A percentile compares a stretch with the other conserved stretches of the same genome.
These are phyloP conservation scores for Laodelphax striatellus DNA, from an alignment of 1,140 invertebrate genomes.

Conservation along the genomic window DNA sequence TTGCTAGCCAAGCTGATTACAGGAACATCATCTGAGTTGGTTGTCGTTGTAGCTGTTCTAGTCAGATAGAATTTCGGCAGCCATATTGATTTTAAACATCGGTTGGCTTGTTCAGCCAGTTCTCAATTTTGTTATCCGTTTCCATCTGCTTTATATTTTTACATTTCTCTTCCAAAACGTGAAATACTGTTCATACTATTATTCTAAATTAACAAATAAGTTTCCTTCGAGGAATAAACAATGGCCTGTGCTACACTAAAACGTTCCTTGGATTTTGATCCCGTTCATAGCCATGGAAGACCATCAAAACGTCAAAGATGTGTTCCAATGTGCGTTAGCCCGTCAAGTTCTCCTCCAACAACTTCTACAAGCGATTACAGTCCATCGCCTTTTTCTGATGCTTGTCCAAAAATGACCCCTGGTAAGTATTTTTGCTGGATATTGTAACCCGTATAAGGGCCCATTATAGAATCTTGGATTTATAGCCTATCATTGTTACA, in stretches of 20 bases:
- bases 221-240: background rate
- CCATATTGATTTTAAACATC: background rate
- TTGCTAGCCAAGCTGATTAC: too few relatives aligned
- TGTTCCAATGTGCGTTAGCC: slow-evolving; percentile 64
- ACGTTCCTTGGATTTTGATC: slow-evolving; percentile 86
- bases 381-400: slow-evolving; percentile 64
- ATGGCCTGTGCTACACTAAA: slow-evolving; percentile 96
- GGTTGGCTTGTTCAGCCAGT: background rate
- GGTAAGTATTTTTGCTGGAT: slow-evolving; percentile 39
- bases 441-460: too few relatives aligned
- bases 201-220: background rate
- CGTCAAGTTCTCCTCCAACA: slow-evolving; percentile 46
- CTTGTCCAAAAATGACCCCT: slow-evolving; percentile 69
- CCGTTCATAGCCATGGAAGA: slow-evolving; percentile 61
- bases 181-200: background rate
- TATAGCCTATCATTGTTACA: background rate
- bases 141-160: background rate
- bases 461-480: background rate
- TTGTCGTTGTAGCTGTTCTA: too few relatives aligned
- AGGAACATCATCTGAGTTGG: too few relatives aligned
- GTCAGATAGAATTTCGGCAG: background rate
- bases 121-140: background rate
- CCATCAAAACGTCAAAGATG: slow-evolving; percentile 79
- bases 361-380: slow-evolving; percentile 37
- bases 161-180: background rate